Base-by-base conservation (phyloP, 2,888 invertebrate genomes). In the Anaspis maculata region DNA sequence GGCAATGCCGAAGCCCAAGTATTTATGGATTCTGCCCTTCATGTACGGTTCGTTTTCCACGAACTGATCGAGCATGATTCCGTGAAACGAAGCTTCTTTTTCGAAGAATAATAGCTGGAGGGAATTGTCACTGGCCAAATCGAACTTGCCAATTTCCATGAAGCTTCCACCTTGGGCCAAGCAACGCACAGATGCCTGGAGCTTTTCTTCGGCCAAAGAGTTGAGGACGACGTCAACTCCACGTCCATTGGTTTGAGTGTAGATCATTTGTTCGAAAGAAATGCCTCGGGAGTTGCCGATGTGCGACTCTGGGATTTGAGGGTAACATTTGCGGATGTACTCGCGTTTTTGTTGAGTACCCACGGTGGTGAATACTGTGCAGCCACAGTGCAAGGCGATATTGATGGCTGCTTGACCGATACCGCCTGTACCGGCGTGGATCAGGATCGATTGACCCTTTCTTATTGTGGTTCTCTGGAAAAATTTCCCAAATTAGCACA, bases 351-450 rank as follows among this genome's bases (percentile, higher is more conserved):
- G 86, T 48, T 77, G 66, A 36, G 87, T 86, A 39, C 89, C 90
- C 29, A 94, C 94, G 0, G 96, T 97, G 9, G 96, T 90, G 69
- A 75, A 92, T 3, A 94, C 94, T 32, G 75, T 78, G 68, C 94
- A 85, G 29, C 91, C 91, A 65, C 84, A 77, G 61, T 83, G 80
- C 31, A 97, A 73, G 31, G 95, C 94, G 53, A 98, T 86, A 13
- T 90, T 75, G 54, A 97, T 94, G 42, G 96, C 94, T 2, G 97
- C 96, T 71, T 95, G 94, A 4, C 97, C 97, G 21, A 96, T n/a
- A n/a, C n/a, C n/a, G n/a, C n/a, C n/a, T n/a, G n/a, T n/a, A n/a
- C n/a, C n/a, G n/a, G n/a, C n/a, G 64, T 96, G 95, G 48, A 96
- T 81, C n/a, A 96, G 74, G 35, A 96, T 79, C 25, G 77, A 71